Base-by-base conservation (phyloP, 2,113 vertebrate species). In the Labrus mixtus region DNA sequence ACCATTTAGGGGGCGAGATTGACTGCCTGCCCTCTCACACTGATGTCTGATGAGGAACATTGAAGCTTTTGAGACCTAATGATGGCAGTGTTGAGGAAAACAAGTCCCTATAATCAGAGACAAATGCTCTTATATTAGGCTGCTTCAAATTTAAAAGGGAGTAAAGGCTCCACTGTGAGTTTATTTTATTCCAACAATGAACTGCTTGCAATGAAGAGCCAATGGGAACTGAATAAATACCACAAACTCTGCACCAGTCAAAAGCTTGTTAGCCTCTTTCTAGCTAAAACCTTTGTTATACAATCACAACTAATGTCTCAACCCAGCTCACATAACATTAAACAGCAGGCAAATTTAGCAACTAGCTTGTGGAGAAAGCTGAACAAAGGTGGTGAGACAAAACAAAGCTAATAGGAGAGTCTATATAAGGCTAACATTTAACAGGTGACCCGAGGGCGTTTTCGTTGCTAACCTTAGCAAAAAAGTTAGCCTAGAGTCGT, bases 41-140 rank as follows among this genome's bases (percentile, higher is more conserved):
- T 66, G 59, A 48, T 64, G 64, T 69, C 25, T 10, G 48, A 3
- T 10, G 48, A 3, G 37, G 16, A 62, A 68, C 79, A 68, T 68
- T 76, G 76, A 68, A 64, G 60, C 79, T 83, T 88, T 84, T 78
- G 70, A 45, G 46, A 53, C 15, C 20, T 61, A 39, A 63, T 63
- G 58, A 53, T 60, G 58, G 53, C 56, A 57, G 29, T 3, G 15
- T 20, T 64, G 55, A 69, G 12, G 0, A 79, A 70, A 15, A 64
- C 43, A 77, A 22, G 25, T 9, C 0, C 20, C 13, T 29, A 53
- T 68, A 64, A 63, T 19, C 46, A 33, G 54, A 76, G 29, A 23
- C 33, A 53, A 39, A 43, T 23, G 0, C 56, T 48, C 20, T 53
- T 11, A 39, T 43, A 58, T 82, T 4, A 9, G 48, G 17, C 17